Evolutionary conservation across 2,797 vertebrate genomes (phyloP), one percentile per base, ranked within the genome.

Genomic region (Glossophaga mutica): DNA sequence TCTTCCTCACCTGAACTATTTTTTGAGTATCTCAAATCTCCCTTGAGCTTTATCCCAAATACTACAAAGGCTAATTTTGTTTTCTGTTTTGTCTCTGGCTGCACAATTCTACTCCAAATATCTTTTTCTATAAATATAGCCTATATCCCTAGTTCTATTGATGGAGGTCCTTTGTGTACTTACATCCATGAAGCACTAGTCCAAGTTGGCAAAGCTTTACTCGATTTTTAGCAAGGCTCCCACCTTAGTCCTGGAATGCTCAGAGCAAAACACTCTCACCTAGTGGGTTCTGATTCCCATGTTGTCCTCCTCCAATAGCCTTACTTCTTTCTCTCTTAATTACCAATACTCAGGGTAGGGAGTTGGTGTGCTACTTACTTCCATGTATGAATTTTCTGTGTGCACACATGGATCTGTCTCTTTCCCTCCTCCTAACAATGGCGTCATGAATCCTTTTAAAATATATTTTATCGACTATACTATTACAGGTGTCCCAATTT

Each of bases 1-100:
- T 94, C 52, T 88, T 55, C 73, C 70, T 74, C 46, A 83, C 10
- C 16, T 81, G 29, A 70, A 88, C 46, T n/a, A 26, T 82, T 90
- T 82, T 86, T 87, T 19, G 21, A 92, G 39, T 32, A 4, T 81
- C 22, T 94, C 65, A 67, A 81, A 94, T 67, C 71, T 96, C n/a
- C 50, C 15, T 39, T 32, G 55, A 87, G 32, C 39, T 73, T 78
- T 84, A 84, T 79, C n/a, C 29, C n/a, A 79, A 92, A 79, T 37
- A 88, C 39, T 77, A 70, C 50, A 48, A 39, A 73, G 71, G 29
- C 24, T 39, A 81, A 29, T 59, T 85, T 94, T 67, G 34, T 92
- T 91, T 92, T 91, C 62, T 46, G 37, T 73, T 34, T 83, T 84
- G 29, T 89, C 34, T 68, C 76, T 76, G 22, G 65, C 71, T 48